Evolutionary conservation across 2,797 vertebrate species (phyloP), one percentile per base, ranked within the genome.

Genomic region (Somateria mollissima): DNA sequence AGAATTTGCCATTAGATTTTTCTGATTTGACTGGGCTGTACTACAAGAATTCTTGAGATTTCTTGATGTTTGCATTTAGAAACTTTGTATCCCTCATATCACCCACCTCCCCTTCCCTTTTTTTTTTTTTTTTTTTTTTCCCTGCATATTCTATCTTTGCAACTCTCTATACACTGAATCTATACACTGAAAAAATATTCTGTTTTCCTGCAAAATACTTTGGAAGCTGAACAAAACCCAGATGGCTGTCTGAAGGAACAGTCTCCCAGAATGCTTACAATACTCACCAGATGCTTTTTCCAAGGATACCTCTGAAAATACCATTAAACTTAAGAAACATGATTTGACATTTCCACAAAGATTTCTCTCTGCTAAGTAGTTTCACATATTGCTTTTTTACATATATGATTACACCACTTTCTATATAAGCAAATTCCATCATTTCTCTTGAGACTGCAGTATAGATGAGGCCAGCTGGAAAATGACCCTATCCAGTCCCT

Each of bases 111-210:
- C 1, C 2, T 60, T 71, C 4, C 30, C 11, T 6, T 25, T 87
- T n/a, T 8, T 3, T 17, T 3, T n/a, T 34, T 1, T 1, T 13
- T 28, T 1, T 11, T 30, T 84, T n/a, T 8, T 3, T 10, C 2
- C 30, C 8, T 5, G 25, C 16, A 10, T 43, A 45, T 57, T 65
- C 8, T 66, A 25, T 0, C 0, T 27, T 24, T 62, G 47, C 10
- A 66, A 30, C 24, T 41, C 13, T 16, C 30, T 84, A 17, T 20
- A 45, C 14, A 21, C 0, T n/a, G 5, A 66, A 69, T 16, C 30
- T 84, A 17, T 20, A 45, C 14, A 21, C 0, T n/a, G 5, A 66
- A 69, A 20, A 32, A 8, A 30, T 57, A 47, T 71, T 80, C 79
- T 56, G 28, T 81, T 91, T 91, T 89, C n/a, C 22, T 36, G 4